phyloP scores from a whole-genome alignment of 1,140 invertebrate genomes.

The Psilanteris sp. region DNA sequence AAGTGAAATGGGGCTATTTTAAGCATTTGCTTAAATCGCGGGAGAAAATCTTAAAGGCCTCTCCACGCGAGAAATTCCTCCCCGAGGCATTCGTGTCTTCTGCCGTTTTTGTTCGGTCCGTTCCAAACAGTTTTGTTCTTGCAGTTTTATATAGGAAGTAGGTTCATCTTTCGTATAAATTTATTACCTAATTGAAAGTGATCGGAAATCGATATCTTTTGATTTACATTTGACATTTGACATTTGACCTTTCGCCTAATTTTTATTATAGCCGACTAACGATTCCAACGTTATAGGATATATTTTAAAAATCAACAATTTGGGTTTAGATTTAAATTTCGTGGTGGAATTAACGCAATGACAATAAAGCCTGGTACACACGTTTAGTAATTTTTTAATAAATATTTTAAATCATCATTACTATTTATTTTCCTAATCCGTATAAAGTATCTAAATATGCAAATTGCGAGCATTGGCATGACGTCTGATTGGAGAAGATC shows the following conservation, averaged over 20 bases:
- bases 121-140: slow-evolving; percentile 29
- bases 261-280: too few relatives aligned
- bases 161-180: slow-evolving; percentile 60
- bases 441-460: slow-evolving; percentile 25
- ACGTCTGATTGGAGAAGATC: slow-evolving; percentile 46
- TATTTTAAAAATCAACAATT: too few relatives aligned
- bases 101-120: slow-evolving; percentile 59
- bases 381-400: not conserved
- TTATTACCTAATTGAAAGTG: slow-evolving; percentile 53
- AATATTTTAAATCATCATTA: not conserved
- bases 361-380: slow-evolving; percentile 11
- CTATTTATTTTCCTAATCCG: slow-evolving; percentile 8
- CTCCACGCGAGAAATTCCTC: slow-evolving; percentile 39
- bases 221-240: slow-evolving; percentile 23
- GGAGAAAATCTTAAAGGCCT: slow-evolving; percentile 35
- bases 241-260: too few relatives aligned
- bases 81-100: slow-evolving; percentile 44
- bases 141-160: slow-evolving; percentile 35
- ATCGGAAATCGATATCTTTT: slow-evolving; percentile 17
- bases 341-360: not conserved
- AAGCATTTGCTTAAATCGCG: slow-evolving; percentile 27
- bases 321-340: not conserved
- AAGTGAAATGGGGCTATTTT: slow-evolving; percentile 41
- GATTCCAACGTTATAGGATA: too few relatives aligned
- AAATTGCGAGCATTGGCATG: slow-evolving; percentile 40